Base-by-base conservation (phyloP, 2,113 vertebrate species). In the Montifringilla adamsi region DNA sequence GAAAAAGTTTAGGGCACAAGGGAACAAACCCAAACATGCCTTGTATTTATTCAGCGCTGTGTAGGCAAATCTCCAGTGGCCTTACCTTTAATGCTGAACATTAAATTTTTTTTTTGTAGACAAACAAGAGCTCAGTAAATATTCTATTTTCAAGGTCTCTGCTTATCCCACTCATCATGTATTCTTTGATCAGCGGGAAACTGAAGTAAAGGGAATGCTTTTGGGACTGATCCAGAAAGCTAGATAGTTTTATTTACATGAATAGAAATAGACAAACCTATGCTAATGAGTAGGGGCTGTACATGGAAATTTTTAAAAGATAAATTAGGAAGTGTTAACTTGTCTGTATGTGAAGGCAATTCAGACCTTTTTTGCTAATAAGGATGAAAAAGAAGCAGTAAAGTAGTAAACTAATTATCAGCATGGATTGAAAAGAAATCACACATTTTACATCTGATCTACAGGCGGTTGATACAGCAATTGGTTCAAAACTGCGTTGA, bases 101-200 rank as follows among this genome's bases (percentile, higher is more conserved):
- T 47, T 86, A 68, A 47, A 16, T 7, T 63, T 89, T 53, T 56
- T 79, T 76, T 84, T 84, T 77, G 37, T 90, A 92, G 77, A 75
- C 87, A 92, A 96, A 89, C 41, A 84, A 89, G 62, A 82, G 64
- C n/a, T 92, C 33, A 79, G 91, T 89, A 82, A 76, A 77, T 83
- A 39, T 46, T 91, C 50, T 89, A 4, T 94, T 95, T 91, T 82
- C 84, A 91, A 87, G 66, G 41, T 53, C 84, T 89, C 76, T 87
- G 41, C 66, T 83, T 86, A 90, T 79, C 84, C 79, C 55, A 93
- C 47, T 89, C 87, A 66, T 73, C 24, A 15, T 60, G 62, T 79
- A 66, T 52, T 46, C 84, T 95, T 95, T 96, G 84, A 93, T 95
- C 84, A 87, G 59, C 3, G 27, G 76, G 75, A 80, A 93, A 59